These are phyloP conservation scores for Macrosiphum euphorbiae DNA, from an alignment of 2,888 invertebrate species.

Conservation along the genomic window DNA sequence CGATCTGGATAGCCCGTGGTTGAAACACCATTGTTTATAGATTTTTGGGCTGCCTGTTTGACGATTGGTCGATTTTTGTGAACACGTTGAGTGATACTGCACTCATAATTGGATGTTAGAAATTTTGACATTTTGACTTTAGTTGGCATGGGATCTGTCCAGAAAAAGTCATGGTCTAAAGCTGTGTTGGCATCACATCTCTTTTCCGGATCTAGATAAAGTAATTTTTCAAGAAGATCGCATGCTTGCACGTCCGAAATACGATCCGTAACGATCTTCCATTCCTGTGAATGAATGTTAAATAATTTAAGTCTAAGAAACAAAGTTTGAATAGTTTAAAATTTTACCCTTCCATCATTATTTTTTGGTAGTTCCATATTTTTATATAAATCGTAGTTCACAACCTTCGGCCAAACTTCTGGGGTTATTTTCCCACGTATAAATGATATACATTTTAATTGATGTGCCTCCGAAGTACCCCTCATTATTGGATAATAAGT, in stretches of 20 bases:
- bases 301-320: slow-evolving; percentile 70
- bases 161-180: slow-evolving; percentile 97
- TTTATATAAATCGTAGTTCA: slow-evolving; percentile 87
- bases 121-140: slow-evolving; percentile 84
- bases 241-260: slow-evolving; percentile 92
- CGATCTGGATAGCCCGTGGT: no score
- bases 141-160: slow-evolving; percentile 96
- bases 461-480: slow-evolving; percentile 97
- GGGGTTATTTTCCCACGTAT: slow-evolving; percentile 96
- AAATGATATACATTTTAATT: slow-evolving; percentile 92
- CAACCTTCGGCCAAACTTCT: slow-evolving; percentile 94
- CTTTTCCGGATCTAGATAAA: slow-evolving; percentile 92
- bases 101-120: not conserved
- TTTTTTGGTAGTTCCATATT: slow-evolving; percentile 89
- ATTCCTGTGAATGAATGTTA: slow-evolving; percentile 72
- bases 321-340: not conserved
- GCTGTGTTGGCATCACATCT: slow-evolving; percentile 90
- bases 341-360: slow-evolving; percentile 82
- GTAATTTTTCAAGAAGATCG: slow-evolving; percentile 90
- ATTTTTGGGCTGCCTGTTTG: not conserved
- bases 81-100: not conserved
- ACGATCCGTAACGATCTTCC: slow-evolving; percentile 87
- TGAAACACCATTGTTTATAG: no score
- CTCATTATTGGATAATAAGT: slow-evolving; percentile 88
- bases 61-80: not conserved